These are phyloP conservation scores for Callopanchax toddi DNA, from an alignment of 2,113 vertebrate genomes.

Conservation along the genomic window DNA sequence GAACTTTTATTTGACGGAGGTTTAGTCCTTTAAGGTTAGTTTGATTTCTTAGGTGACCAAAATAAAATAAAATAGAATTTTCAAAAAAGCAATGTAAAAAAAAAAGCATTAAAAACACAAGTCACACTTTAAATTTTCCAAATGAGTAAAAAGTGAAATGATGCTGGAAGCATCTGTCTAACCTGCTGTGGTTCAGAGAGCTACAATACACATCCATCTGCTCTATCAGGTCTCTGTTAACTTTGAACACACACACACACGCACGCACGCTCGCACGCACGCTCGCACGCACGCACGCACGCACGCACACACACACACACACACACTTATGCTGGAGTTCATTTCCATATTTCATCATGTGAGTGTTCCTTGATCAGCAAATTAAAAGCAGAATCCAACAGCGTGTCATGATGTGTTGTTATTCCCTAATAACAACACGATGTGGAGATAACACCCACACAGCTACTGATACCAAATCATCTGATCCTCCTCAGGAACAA, in stretches of 20 bases:
- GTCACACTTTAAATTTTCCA: neutral
- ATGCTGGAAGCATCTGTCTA: constrained; percentile 34
- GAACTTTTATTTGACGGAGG: no score
- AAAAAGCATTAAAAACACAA: no score
- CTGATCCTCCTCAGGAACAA: neutral
- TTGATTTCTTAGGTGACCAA: no score
- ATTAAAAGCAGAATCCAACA: constrained; percentile 4
- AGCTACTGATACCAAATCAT: neutral
- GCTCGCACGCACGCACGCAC: neutral
- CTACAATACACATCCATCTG: constrained; percentile 49
- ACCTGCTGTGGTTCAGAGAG: constrained; percentile 46
- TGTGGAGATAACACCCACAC: neutral
- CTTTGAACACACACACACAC: constrained; percentile 18
- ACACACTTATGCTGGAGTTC: neutral
- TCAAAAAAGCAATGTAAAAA: no score
- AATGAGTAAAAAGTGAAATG: constrained; percentile 18
- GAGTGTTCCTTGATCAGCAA: constrained; percentile 27
- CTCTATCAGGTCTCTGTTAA: constrained; percentile 24
- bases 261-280: neutral
- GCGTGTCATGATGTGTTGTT: constrained; percentile 5
- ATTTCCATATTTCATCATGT: constrained; percentile 6
- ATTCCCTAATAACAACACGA: constrained; percentile 6
- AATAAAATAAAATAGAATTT: no score
- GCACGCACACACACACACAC: no score
- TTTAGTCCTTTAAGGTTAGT: no score